These are phyloP conservation scores for Acronicta alni DNA, from an alignment of 2,888 invertebrate genomes.

Conservation along the genomic window DNA sequence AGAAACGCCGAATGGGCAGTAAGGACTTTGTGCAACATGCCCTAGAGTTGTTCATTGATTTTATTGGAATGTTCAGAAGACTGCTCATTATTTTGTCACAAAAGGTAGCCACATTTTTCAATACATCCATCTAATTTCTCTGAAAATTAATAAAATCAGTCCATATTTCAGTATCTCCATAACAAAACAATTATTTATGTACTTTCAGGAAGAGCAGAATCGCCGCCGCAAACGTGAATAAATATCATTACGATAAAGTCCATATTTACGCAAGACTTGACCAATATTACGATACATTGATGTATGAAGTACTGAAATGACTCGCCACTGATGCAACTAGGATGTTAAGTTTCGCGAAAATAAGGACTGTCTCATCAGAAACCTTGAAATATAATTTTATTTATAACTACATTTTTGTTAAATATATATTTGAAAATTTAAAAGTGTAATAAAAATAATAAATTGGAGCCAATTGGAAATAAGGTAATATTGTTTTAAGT, in stretches of 20 bases:
- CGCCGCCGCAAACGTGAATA: conserved; percentile 88
- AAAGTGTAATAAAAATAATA: conserved; percentile 60
- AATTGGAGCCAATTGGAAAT: conserved; percentile 59
- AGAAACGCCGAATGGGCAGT: conserved; percentile 96
- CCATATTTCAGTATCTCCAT: neutral
- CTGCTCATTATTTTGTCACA: conserved; percentile 96
- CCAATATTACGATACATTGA: conserved; percentile 35
- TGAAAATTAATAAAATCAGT: no score
- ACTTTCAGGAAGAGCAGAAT: conserved; percentile 84
- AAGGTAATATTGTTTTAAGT: neutral
- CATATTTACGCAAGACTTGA: conserved; percentile 51
- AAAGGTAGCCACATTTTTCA: conserved; percentile 90
- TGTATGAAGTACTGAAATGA: conserved; percentile 37
- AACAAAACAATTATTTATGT: conserved; percentile 1
- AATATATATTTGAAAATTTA: conserved; percentile 53
- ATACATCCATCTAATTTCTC: no score
- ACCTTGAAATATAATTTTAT: conserved; percentile 55
- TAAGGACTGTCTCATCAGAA: conserved; percentile 32
- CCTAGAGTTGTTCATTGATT: conserved; percentile 98
- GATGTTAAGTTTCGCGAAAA: conserved; percentile 45
- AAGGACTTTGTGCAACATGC: conserved; percentile 98
- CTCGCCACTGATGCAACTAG: conserved; percentile 41
- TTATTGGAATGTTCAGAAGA: conserved; percentile 97
- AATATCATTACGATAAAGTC: conserved; percentile 44
- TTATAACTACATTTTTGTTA: conserved; percentile 19